These are phyloP conservation scores for Drosophila siamana DNA, from an alignment of 2,888 invertebrate genomes.

Conservation along the genomic window DNA sequence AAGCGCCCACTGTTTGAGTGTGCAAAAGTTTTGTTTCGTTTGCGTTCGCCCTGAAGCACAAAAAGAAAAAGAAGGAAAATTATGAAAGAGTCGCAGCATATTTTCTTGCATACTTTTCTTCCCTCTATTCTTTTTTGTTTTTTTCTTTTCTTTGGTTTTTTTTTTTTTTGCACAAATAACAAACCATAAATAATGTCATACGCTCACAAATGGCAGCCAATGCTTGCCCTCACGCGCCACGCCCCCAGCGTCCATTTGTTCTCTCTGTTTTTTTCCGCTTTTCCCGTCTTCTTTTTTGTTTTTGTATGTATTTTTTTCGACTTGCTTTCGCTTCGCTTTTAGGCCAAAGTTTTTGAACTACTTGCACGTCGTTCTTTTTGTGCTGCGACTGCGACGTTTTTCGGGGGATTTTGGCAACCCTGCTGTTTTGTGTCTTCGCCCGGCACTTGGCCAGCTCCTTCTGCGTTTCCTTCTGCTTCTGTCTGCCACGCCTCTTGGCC, in stretches of 20 bases:
- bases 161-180: conserved; percentile 74
- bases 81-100: conserved; percentile 81
- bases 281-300: conserved; percentile 18
- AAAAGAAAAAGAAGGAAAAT: conserved; percentile 50
- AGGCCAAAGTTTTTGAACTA: conserved; percentile 79
- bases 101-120: conserved; percentile 72
- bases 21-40: conserved; percentile 58
- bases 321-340: conserved; percentile 68
- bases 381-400: conserved; percentile 54
- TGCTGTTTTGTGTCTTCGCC: conserved; percentile 76
- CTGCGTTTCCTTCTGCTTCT: conserved; percentile 47
- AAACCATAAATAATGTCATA: conserved; percentile 84
- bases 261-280: conserved; percentile 29
- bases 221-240: conserved; percentile 63
- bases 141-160: conserved; percentile 24
- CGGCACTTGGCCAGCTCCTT: conserved; percentile 43
- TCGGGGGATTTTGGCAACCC: conserved; percentile 68
- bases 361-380: conserved; percentile 77
- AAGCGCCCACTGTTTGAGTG: conserved; percentile 37
- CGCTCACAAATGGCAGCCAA: conserved; percentile 81
- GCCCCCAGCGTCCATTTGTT: conserved; percentile 53
- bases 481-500: conserved; percentile 31
- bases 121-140: conserved; percentile 1
- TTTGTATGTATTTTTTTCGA: conserved; percentile 16
- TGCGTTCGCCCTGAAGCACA: conserved; percentile 9